A percentile compares a stretch with the other conserved stretches of the same genome.
These are phyloP conservation scores for Paratrypauchen microcephalus DNA, from an alignment of 2,797 vertebrate species.

Conservation along the genomic window DNA sequence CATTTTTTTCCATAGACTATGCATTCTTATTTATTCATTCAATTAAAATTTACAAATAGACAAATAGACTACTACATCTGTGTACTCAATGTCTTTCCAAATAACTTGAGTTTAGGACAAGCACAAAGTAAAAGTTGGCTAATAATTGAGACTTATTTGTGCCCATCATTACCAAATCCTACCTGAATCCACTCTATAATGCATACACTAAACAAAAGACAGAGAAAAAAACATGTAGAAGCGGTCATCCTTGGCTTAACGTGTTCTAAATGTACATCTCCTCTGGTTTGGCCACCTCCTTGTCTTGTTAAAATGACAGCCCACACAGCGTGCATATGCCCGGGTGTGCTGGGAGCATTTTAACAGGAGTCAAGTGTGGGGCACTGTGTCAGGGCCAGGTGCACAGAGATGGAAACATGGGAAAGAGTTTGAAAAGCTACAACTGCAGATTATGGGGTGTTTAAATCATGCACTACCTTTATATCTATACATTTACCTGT, in stretches of 20 bases:
- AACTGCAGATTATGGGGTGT: neutral
- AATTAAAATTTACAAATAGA: too few relatives aligned
- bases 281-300: slow-evolving; percentile 25
- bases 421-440: slow-evolving; percentile 27
- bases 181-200: slow-evolving; percentile 41
- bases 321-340: neutral
- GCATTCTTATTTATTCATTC: too few relatives aligned
- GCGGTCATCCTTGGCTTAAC: slow-evolving; percentile 1
- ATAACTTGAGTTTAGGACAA: too few relatives aligned
- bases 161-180: too few relatives aligned
- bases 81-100: too few relatives aligned
- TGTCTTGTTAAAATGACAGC: slow-evolving; percentile 1
- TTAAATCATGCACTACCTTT: neutral
- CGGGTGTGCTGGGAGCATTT: slow-evolving; percentile 16
- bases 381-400: slow-evolving; percentile 17
- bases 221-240: slow-evolving; percentile 27
- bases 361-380: slow-evolving; percentile 18
- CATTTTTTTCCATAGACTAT: too few relatives aligned
- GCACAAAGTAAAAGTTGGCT: too few relatives aligned
- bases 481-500: neutral
- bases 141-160: too few relatives aligned
- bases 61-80: too few relatives aligned
- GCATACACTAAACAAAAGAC: slow-evolving; percentile 30
- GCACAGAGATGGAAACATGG: slow-evolving; percentile 18
- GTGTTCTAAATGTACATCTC: slow-evolving; percentile 18